Base-by-base conservation (phyloP, 2,113 vertebrate species). In the Lutjanus erythropterus region DNA sequence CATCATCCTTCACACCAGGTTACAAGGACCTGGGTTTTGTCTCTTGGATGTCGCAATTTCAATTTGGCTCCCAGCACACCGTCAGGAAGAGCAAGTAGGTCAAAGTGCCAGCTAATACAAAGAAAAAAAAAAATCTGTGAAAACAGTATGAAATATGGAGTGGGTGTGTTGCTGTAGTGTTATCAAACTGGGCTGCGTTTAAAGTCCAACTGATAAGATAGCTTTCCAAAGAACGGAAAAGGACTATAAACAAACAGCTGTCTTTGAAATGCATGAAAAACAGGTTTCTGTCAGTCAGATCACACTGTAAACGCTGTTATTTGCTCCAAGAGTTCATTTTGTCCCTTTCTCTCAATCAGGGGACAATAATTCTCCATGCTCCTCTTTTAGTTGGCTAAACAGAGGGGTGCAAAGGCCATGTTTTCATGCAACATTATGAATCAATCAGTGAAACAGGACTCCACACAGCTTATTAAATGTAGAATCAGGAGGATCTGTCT, bases 141-240 rank as follows among this genome's bases (percentile, higher is more conserved):
- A 74, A 85, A 75, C 89, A 78, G 56, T 58, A 53, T 70, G 64
- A 42, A 64, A 65, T 33, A 79, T 31, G 39, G 60, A 72, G 75
- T 60, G 77, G 77, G 83, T 44, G 73, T 83, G 78, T 65, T 72
- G 80, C 19, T 37, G 53, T n/a, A n/a, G 59, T 23, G 58, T 88
- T 84, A 90, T 91, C 89, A 85, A 73, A 79, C 77, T 76, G 73
- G 61, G 83, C 68, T 66, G 69, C 27, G 58, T 83, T 84, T 60
- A 91, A 92, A 91, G 93, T 93, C 85, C 91, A 91, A 68, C 85
- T 83, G 91, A 94, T 94, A 91, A 94, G 88, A 89, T 91, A 80
- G 58, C 56, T 62, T 44, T 83, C 49, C 78, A 81, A 29, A 71
- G 68, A 86, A 70, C 6, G 41, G 71, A 75, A 88, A 71, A 71